These are phyloP conservation scores for Contarinia nasturtii DNA, from an alignment of 1,140 invertebrate genomes.

Conservation along the genomic window DNA sequence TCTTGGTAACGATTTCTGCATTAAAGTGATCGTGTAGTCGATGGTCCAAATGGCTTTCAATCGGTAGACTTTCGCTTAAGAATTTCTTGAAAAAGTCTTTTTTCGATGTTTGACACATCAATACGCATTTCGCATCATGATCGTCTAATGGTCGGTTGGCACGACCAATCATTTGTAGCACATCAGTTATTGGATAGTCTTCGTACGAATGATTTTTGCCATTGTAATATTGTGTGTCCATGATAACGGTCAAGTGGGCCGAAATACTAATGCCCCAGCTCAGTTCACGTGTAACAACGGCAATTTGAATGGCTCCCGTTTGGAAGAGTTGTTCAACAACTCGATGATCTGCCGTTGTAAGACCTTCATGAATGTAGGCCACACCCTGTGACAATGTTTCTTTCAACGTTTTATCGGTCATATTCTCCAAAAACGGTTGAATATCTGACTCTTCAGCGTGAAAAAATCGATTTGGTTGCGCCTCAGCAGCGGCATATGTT, in stretches of 20 bases:
- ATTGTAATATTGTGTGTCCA: conserved; percentile 96
- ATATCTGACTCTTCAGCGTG: conserved; percentile 75
- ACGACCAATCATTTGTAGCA: conserved; percentile 92
- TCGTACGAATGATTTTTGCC: conserved; percentile 86
- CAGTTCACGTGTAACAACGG: conserved; percentile 76
- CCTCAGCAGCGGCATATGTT: conserved; percentile 80
- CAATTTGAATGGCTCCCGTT: conserved; percentile 82
- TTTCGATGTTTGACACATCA: conserved; percentile 94
- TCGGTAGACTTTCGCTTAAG: conserved; percentile 88
- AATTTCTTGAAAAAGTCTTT: conserved; percentile 99
- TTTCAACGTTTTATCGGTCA: conserved; percentile 72
- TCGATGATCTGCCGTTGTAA: conserved; percentile 61
- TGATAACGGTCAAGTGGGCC: conserved; percentile 85
- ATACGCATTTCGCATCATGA: conserved; percentile 86
- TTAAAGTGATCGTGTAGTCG: conserved; percentile 98
- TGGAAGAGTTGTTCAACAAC: conserved; percentile 87
- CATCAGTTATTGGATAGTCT: conserved; percentile 94
- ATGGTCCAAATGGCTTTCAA: conserved; percentile 96
- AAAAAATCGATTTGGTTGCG: conserved; percentile 67
- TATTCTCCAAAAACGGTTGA: conserved; percentile 66
- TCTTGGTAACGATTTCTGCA: conserved; percentile 98
- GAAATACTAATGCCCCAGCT: conserved; percentile 81
- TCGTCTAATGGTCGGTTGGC: conserved; percentile 80
- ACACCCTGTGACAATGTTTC: conserved; percentile 85
- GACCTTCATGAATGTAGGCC: conserved; percentile 91